Evolutionary conservation across 2,888 invertebrate species (phyloP).

Genomic region (Argyra leucocephala): DNA sequence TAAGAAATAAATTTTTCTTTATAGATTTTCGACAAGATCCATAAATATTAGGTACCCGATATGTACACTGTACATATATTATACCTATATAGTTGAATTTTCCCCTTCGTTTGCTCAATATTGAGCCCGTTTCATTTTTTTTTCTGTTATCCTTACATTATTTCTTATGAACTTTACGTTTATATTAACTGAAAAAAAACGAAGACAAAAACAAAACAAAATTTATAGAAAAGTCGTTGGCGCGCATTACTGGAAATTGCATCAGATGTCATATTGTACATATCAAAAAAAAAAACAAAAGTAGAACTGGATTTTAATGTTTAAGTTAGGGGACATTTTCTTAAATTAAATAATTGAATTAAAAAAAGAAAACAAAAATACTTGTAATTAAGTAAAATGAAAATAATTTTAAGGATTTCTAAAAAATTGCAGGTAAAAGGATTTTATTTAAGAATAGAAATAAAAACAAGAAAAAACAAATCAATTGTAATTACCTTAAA

Average conservation of each 20-base stretch:
- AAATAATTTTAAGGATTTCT: not conserved
- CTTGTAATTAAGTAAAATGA: not conserved
- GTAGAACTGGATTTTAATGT: not conserved
- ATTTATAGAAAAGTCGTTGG: not conserved
- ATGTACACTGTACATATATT: too few relatives aligned
- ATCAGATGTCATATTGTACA: slow-evolving; percentile 1
- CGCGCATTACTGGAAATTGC: slow-evolving; percentile 6
- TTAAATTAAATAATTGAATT: not conserved
- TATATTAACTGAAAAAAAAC: too few relatives aligned
- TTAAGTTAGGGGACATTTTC: not conserved
- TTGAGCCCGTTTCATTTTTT: not conserved
- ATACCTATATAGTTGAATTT: not conserved
- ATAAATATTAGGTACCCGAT: too few relatives aligned
- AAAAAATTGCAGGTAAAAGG: not conserved
- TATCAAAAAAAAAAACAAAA: not conserved
- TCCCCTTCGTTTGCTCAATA: not conserved
- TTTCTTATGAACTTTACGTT: too few relatives aligned
- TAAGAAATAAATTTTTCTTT: too few relatives aligned
- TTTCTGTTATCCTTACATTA: not conserved
- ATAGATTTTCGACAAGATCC: not conserved
- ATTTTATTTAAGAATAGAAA: too few relatives aligned
- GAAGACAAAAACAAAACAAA: too few relatives aligned
- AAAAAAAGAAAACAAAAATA: not conserved
- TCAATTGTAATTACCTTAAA: not conserved
- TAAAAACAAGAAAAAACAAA: too few relatives aligned